These are phyloP conservation scores for Dicycla oo DNA, from an alignment of 2,888 invertebrate genomes.

Conservation along the genomic window DNA sequence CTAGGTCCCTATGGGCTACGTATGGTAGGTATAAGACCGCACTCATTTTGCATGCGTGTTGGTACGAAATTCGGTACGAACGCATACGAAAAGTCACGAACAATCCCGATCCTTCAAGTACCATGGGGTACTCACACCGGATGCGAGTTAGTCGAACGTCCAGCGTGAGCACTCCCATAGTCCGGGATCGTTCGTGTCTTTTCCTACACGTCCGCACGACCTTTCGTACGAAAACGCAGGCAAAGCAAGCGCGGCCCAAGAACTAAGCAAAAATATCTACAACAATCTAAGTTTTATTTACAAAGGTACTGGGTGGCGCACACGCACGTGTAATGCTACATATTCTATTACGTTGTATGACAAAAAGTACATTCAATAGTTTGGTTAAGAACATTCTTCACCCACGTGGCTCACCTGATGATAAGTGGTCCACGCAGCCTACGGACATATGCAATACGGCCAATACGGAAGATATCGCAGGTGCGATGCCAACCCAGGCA, in stretches of 20 bases:
- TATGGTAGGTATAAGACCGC: background rate
- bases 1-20: background rate
- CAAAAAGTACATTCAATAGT: background rate
- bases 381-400: background rate
- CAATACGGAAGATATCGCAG: background rate
- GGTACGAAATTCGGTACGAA: background rate
- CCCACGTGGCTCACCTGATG: background rate
- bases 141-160: background rate
- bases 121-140: background rate
- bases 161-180: background rate
- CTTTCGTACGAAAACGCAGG: background rate
- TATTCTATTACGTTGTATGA: background rate
- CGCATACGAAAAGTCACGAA: background rate
- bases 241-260: background rate
- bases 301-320: conserved; percentile 9
- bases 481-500: background rate
- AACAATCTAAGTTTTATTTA: conserved; percentile 3
- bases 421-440: background rate
- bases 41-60: background rate
- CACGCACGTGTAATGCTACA: background rate
- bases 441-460: background rate
- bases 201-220: background rate
- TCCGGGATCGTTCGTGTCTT: background rate
- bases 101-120: background rate
- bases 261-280: background rate